These are phyloP conservation scores for Pipistrellus pipistrellus DNA, from an alignment of 2,797 vertebrate species.

Conservation along the genomic window DNA sequence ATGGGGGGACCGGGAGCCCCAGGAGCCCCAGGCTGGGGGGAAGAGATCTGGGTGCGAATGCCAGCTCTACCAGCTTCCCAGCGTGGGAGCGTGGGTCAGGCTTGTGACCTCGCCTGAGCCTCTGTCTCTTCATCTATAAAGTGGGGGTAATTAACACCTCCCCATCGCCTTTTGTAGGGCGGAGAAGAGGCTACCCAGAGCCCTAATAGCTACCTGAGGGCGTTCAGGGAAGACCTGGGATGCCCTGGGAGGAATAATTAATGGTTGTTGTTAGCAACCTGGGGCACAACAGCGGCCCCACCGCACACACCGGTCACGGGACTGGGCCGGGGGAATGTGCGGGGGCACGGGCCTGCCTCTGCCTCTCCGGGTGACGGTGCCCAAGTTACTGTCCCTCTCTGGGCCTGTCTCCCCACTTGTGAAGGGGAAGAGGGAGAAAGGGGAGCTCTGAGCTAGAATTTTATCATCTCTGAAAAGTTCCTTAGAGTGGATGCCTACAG, in stretches of 20 bases:
- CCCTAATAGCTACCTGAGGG: conserved; percentile 69
- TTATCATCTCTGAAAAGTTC: no score
- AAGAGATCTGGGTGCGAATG: background rate
- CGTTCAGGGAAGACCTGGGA: conserved; percentile 33
- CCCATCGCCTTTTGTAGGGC: conserved; percentile 34
- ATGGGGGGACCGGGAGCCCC: background rate
- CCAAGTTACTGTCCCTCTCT: background rate
- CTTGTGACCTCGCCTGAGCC: conserved; percentile 47
- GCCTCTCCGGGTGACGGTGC: background rate
- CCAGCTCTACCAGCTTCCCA: background rate
- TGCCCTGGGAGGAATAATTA: conserved; percentile 55
- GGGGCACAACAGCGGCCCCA: background rate
- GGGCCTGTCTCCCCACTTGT: background rate
- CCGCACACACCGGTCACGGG: background rate
- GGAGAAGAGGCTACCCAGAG: conserved; percentile 55
- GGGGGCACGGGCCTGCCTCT: background rate
- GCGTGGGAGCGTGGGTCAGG: background rate
- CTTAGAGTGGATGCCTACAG: background rate
- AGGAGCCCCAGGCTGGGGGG: background rate
- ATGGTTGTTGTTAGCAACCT: conserved; percentile 21
- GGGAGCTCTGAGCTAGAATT: no score
- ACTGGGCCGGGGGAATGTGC: background rate
- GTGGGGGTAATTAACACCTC: conserved; percentile 68
- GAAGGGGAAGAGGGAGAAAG: background rate
- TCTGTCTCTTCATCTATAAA: conserved; percentile 69